Conservation (phyloP, 2,888 invertebrate genomes). For the Diplolepis rosae region DNA sequence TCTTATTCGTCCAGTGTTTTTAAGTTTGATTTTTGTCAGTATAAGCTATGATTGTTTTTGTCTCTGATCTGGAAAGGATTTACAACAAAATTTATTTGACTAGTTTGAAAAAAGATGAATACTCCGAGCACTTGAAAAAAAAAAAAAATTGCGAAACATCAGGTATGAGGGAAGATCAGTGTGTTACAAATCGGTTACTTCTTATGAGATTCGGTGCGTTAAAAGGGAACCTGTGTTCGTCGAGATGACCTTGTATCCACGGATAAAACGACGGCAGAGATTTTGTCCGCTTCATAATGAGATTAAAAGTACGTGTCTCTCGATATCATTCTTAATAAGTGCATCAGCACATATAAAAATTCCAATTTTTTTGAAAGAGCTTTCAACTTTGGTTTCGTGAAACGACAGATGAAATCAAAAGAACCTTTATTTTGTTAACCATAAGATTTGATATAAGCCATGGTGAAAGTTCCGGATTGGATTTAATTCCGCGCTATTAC, state of each 20-base stretch:
- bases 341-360: neutral
- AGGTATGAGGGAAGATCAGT: constrained; percentile 16
- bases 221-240: constrained; percentile 61
- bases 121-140: neutral
- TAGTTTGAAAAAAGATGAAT: constrained; percentile 1
- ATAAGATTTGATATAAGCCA: neutral
- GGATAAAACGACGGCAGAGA: constrained; percentile 48
- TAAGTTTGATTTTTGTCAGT: neutral
- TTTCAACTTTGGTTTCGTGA: neutral
- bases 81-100: neutral
- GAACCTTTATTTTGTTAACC: neutral
- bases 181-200: constrained; percentile 32
- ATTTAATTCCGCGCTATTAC: too few species aligned
- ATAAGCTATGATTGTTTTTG: too few species aligned
- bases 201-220: constrained; percentile 38
- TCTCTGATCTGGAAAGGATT: neutral
- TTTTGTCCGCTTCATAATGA: constrained; percentile 49
- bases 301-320: constrained; percentile 23
- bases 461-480: too few species aligned
- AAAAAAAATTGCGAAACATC: constrained; percentile 30
- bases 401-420: neutral
- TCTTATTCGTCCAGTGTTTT: neutral
- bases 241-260: constrained; percentile 39
- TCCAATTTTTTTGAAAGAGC: neutral
- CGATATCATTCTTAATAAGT: neutral